Percentiles rank a stretch among this genome's conserved stretches.
Conservation (phyloP, 2,113 vertebrate species). For the Pao palembangensis region DNA sequence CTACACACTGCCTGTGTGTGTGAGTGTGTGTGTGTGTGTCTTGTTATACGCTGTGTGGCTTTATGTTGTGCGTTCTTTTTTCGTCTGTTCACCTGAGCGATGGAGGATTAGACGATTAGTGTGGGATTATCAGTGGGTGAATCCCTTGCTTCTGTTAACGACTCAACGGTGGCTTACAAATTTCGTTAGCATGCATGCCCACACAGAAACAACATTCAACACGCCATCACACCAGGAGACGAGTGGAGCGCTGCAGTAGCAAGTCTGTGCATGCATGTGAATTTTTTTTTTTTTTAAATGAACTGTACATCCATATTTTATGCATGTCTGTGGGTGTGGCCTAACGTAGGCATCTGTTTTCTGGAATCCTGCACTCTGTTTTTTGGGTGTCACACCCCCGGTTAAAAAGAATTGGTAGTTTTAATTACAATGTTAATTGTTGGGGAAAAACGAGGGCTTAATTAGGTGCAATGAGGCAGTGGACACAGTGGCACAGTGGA, state of each 20-base stretch:
- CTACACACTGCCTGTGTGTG: not conserved
- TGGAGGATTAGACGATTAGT: slow-evolving; percentile 62
- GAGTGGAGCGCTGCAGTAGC: slow-evolving; percentile 7
- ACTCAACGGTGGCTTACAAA: slow-evolving; percentile 25
- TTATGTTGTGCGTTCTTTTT: slow-evolving; percentile 47
- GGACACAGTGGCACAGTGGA: slow-evolving; percentile 87
- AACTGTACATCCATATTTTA: not conserved
- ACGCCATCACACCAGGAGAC: not conserved
- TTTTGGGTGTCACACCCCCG: slow-evolving; percentile 59
- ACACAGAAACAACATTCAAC: not conserved
- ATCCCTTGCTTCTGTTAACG: slow-evolving; percentile 56
- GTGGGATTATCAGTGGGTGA: slow-evolving; percentile 55
- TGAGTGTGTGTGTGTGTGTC: slow-evolving; percentile 4
- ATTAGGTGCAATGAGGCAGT: slow-evolving; percentile 92
- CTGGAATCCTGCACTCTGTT: slow-evolving; percentile 46
- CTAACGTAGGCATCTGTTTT: slow-evolving; percentile 8
- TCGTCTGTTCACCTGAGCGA: slow-evolving; percentile 54
- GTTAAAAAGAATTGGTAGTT: slow-evolving; percentile 75
- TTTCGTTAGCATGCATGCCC: slow-evolving; percentile 11
- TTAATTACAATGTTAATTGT: slow-evolving; percentile 96
- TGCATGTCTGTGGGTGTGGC: not conserved
- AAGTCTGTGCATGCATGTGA: not conserved
- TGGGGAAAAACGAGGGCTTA: slow-evolving; percentile 91
- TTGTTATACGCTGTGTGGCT: slow-evolving; percentile 20
- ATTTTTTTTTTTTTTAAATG: not conserved